Evolutionary conservation across 1,140 invertebrate species (phyloP), one percentile per base, ranked within the genome.

Genomic region (Acromyrmex echinatior): DNA sequence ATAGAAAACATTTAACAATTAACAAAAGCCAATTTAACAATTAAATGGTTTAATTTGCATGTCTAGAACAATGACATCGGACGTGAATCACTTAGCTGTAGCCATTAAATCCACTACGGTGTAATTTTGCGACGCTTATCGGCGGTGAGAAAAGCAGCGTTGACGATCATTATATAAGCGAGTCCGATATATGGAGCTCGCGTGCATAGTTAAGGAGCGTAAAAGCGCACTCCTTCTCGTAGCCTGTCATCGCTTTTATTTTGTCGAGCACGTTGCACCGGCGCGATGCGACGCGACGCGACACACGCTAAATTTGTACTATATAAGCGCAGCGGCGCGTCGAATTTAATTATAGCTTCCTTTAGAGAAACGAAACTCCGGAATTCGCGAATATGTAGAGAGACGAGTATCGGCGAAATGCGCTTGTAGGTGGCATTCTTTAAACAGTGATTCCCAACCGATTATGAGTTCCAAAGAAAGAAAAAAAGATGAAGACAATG

Each of bases 331-430:
- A 89, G 88, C 71, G 39, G 53, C 78, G 62, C 53, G 85, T 79
- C 86, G 77, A 53, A 87, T 80, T 90, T 90, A 89, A 89, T 90
- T 89, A 90, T 89, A 90, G 88, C 86, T 12, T 63, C 31, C 88
- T 89, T 89, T 90, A 86, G 85, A 89, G 88, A 87, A 89, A 65
- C 66, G 66, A 70, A 65, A 87, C 62, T 78, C 71, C 65, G 51
- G 45, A 85, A 87, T 87, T 90, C 78, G 78, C 76, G 81, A 89
- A 89, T 90, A 87, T 58, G 71, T 2, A 49, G 2, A 56, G 70
- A 89, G 82, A 86, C 81, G 66, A 89, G 58, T 53, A n/a, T 74
- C 68, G 16, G 25, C 12, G 21, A 74, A 62, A 82, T 62, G 39
- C 62, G 16, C 51, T 66, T 16, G 56, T 49, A 73, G 51, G 28